These are phyloP conservation scores for Dicentrarchus labrax DNA, from an alignment of 2,113 vertebrate genomes.

Conservation along the genomic window DNA sequence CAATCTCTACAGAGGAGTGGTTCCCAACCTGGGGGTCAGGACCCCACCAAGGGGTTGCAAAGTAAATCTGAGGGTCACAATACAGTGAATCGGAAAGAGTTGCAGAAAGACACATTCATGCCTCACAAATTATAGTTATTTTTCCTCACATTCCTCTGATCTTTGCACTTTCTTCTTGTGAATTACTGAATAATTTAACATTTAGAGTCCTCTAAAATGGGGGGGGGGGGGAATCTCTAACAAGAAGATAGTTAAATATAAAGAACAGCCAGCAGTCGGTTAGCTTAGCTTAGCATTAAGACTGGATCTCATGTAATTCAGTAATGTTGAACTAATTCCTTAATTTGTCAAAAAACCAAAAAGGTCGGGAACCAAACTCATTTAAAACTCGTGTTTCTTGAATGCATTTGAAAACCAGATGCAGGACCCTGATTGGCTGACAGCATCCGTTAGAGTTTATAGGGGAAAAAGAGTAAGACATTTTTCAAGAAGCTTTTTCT, in stretches of 20 bases:
- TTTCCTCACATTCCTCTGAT: no score
- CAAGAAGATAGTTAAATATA: no score
- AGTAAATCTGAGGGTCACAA: not conserved
- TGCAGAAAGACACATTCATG: not conserved
- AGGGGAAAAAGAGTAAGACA: not conserved
- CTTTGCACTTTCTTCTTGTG: not conserved
- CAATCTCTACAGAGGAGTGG: not conserved
- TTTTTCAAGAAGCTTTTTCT: not conserved
- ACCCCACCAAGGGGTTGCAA: not conserved
- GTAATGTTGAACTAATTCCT: not conserved
- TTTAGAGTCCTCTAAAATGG: not conserved
- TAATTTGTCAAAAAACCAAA: not conserved
- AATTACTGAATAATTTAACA: not conserved
- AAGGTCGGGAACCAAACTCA: no score
- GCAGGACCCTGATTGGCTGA: conserved; percentile 10
- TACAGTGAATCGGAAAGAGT: not conserved
- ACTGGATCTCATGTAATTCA: not conserved
- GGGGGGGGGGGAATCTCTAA: no score
- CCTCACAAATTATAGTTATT: not conserved
- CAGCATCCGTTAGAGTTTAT: not conserved
- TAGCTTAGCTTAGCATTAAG: not conserved
- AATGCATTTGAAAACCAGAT: not conserved
- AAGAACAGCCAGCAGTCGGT: no score
- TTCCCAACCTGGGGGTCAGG: not conserved
- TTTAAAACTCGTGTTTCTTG: not conserved